Percentiles rank a stretch among this genome's conserved stretches.
These are phyloP conservation scores for Drosophila bocki DNA, from an alignment of 1,140 invertebrate genomes.

Conservation along the genomic window DNA sequence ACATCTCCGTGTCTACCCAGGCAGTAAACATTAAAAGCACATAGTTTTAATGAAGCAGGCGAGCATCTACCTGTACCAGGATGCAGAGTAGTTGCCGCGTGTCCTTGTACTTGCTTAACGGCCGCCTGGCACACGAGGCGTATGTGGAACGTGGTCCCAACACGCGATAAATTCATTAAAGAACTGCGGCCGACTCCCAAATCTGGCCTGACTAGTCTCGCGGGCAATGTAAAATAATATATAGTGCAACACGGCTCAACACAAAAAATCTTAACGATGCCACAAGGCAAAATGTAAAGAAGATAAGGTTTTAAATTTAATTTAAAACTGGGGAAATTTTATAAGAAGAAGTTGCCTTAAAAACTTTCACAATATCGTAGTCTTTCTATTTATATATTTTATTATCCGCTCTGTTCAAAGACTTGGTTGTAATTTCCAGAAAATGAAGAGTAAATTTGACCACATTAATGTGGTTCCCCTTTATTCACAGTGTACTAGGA, in stretches of 20 bases:
- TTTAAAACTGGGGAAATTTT: not conserved
- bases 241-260: conserved; percentile 39
- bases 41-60: conserved; percentile 73
- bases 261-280: conserved; percentile 2
- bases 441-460: not conserved
- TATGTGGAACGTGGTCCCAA: conserved; percentile 76
- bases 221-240: conserved; percentile 75
- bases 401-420: too few relatives aligned
- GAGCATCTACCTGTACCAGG: conserved; percentile 8
- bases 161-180: conserved; percentile 84
- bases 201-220: conserved; percentile 75
- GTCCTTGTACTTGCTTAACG: conserved; percentile 63
- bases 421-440: not conserved
- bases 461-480: not conserved
- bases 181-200: conserved; percentile 58
- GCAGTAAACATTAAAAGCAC: conserved; percentile 72
- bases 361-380: not conserved
- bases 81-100: conserved; percentile 39
- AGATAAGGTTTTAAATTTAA: not conserved
- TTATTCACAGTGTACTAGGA: conserved; percentile 14
- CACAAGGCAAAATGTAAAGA: not conserved
- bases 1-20: conserved; percentile 60
- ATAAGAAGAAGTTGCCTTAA: not conserved
- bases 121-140: conserved; percentile 58
- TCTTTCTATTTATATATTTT: not conserved